Evolutionary conservation across 1,140 invertebrate species (phyloP).

Genomic region (Rhagoletis pomonella): DNA sequence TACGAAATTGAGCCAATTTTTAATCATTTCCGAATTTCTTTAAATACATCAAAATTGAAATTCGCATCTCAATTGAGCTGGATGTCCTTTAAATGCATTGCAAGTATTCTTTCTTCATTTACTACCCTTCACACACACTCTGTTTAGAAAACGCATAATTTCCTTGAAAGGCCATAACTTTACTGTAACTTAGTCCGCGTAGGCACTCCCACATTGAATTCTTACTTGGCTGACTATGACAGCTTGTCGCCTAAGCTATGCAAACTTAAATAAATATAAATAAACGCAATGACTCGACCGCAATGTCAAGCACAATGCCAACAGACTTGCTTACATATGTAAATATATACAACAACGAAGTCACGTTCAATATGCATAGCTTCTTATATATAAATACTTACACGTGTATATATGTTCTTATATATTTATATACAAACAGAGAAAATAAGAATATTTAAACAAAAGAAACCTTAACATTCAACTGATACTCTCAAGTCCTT

Average conservation of each 20-base stretch:
- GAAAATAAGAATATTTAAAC: not conserved
- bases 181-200: not conserved
- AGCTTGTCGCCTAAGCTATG: not conserved
- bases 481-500: conserved; percentile 13
- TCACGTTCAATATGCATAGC: not conserved
- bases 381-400: not conserved
- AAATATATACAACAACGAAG: not conserved
- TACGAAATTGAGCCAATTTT: no score
- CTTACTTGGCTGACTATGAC: not conserved
- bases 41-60: no score
- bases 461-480: conserved; percentile 19
- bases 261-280: not conserved
- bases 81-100: not conserved
- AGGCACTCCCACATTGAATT: not conserved
- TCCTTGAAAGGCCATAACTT: not conserved
- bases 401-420: not conserved
- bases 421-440: not conserved
- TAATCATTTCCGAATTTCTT: no score
- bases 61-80: no score
- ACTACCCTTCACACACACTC: not conserved
- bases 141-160: not conserved
- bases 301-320: not conserved
- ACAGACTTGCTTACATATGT: not conserved
- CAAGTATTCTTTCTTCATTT: not conserved
- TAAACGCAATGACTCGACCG: not conserved